Evolutionary conservation across 2,797 vertebrate species (phyloP), one percentile per base, ranked within the genome.

Genomic region (Eospalax fontanierii): DNA sequence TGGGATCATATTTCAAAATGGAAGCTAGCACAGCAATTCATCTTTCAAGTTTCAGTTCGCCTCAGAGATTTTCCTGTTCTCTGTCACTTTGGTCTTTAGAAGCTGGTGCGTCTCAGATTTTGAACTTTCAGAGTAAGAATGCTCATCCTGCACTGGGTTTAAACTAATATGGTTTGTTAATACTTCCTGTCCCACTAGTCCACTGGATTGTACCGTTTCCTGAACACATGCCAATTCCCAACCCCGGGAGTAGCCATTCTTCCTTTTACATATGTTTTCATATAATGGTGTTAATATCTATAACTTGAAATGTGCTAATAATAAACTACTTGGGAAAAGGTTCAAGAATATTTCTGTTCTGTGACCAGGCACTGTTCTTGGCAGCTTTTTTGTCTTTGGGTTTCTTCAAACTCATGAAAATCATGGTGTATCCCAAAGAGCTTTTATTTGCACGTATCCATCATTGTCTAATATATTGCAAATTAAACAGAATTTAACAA

Each of bases 401-500:
- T 5, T 86, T 26, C 14, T 88, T 94, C 61, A 73, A 3, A 68
- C 9, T 68, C 26, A 81, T 50, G 63, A 82, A 95, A 83, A 65
- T 74, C 30, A 88, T 28, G 6, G 15, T 65, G n/a, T 91, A 70
- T 35, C 30, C 14, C n/a, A 40, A 63, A 66, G 5, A 89, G 9
- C 16, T 96, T 82, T 87, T 46, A 79, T 71, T 68, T 87, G 28
- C 35, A 3, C 63, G 0, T 28, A 38, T 65, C 22, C 89, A 61
- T 40, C 9, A 74, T 40, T 68, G 35, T 28, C 78, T 80, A 90
- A 73, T 9, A 68, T 54, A 66, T 18, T 85, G 26, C 26, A 88
- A 81, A 30, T 87, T 75, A 74, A 93, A 43, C 38, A 78, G 57
- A 94, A 66, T 76, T 73, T 70, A 83, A 57, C 22, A 91, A 26